A percentile compares a stretch with the other conserved stretches of the same genome.
Evolutionary conservation across 2,797 vertebrate species (phyloP).

Genomic region (Leptatherina wallacei): DNA sequence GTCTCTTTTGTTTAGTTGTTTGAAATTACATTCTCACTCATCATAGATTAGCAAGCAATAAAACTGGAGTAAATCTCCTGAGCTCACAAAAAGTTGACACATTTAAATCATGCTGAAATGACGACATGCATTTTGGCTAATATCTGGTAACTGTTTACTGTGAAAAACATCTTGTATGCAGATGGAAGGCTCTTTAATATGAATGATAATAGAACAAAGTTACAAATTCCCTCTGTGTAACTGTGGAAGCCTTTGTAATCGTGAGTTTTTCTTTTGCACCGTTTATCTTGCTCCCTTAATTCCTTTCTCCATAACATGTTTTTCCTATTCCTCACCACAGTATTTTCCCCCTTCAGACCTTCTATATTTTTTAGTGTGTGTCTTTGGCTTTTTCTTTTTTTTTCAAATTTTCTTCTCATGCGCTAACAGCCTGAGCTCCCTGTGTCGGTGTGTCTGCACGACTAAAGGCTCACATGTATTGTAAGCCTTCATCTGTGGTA

Average conservation of each 20-base stretch:
- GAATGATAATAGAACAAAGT: background rate
- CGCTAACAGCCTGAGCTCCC: constrained; percentile 66
- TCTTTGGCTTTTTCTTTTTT: constrained; percentile 42
- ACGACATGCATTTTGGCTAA: background rate
- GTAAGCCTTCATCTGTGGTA: constrained; percentile 77
- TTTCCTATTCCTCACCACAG: constrained; percentile 5
- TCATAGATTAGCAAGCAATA: background rate
- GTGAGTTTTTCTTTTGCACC: background rate
- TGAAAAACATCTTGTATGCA: background rate
- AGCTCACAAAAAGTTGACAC: background rate
- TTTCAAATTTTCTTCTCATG: constrained; percentile 5
- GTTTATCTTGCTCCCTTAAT: constrained; percentile 19
- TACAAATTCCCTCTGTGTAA: background rate
- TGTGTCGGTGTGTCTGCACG: constrained; percentile 62
- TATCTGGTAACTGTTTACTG: constrained; percentile 4
- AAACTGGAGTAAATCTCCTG: background rate
- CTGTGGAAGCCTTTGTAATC: background rate
- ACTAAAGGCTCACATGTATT: constrained; percentile 78
- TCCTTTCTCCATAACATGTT: background rate
- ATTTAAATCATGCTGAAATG: background rate
- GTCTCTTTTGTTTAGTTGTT: background rate
- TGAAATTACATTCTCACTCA: background rate
- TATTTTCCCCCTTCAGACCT: constrained; percentile 20
- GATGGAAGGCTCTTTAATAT: constrained; percentile 2
- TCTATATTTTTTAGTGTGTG: constrained; percentile 8